Conservation (phyloP, 2,113 vertebrate genomes). For the Lampris incognitus region DNA sequence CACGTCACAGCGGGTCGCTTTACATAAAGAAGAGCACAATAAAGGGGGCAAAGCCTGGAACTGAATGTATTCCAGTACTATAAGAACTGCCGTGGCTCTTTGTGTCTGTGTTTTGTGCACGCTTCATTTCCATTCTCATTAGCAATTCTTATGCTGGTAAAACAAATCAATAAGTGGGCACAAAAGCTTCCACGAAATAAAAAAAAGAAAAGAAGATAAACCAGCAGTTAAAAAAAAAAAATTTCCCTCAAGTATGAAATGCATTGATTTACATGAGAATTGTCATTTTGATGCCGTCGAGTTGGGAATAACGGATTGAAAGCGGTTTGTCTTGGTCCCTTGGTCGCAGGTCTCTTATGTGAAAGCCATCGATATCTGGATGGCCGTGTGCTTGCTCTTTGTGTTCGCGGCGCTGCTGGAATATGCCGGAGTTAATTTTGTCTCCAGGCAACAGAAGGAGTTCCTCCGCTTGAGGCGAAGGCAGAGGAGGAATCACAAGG, state of each 20-base stretch:
- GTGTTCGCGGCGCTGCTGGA: constrained; percentile 97
- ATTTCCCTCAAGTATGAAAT: background rate
- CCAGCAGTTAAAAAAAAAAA: background rate
- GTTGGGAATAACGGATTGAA: constrained; percentile 35
- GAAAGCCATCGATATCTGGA: constrained; percentile 99
- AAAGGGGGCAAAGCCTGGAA: background rate
- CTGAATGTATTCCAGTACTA: background rate
- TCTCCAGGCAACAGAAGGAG: constrained; percentile 98
- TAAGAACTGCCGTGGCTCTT: background rate
- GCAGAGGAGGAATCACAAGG: constrained; percentile 93
- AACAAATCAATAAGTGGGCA: background rate
- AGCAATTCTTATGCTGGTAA: background rate
- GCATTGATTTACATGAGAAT: background rate
- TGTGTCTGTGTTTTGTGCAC: background rate
- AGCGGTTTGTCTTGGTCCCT: constrained; percentile 43
- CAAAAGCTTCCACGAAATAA: background rate
- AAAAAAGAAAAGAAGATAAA: background rate
- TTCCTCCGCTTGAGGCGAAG: constrained; percentile 94
- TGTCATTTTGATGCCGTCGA: constrained; percentile 19
- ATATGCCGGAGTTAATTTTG: constrained; percentile 98
- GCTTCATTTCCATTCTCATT: background rate
- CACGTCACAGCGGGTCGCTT: constrained; percentile 1
- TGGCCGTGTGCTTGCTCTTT: constrained; percentile 98
- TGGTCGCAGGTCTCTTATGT: constrained; percentile 93
- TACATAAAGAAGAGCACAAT: constrained; percentile 20